These are phyloP conservation scores for Peromyscus aztecus DNA, from an alignment of 2,797 vertebrate species.

Conservation along the genomic window DNA sequence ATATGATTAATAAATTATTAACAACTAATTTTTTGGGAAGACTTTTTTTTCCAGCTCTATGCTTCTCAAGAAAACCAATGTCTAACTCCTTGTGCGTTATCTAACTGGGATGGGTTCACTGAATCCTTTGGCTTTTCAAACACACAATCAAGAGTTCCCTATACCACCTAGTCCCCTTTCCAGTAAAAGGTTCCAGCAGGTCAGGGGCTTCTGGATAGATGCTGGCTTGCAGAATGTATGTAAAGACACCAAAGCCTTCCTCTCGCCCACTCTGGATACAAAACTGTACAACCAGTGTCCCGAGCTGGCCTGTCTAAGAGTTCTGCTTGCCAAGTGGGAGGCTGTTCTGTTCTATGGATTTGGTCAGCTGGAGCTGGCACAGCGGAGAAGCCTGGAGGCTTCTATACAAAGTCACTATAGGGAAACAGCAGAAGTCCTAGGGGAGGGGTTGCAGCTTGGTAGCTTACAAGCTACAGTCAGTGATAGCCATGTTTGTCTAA, in stretches of 20 bases:
- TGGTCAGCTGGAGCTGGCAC: not conserved
- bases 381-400: not conserved
- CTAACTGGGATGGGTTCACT: not conserved
- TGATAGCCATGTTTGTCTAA: conserved; percentile 32
- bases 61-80: not conserved
- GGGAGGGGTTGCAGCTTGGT: not conserved
- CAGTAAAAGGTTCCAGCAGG: not conserved
- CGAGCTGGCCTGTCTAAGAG: not conserved
- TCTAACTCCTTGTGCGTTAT: not conserved
- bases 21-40: not conserved
- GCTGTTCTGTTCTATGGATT: not conserved
- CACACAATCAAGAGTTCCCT: not conserved
- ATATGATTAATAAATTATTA: not conserved
- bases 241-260: not conserved
- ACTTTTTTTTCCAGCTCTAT: not conserved
- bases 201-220: not conserved
- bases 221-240: not conserved
- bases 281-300: not conserved
- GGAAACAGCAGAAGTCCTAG: conserved; percentile 23
- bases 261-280: not conserved
- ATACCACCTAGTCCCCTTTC: not conserved
- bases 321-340: not conserved
- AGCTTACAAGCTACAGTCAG: not conserved
- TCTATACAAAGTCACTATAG: not conserved
- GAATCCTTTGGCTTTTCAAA: conserved; percentile 14